Evolutionary conservation across 2,888 invertebrate genomes (phyloP), one percentile per base, ranked within the genome.

Genomic region (Cephus pulcher): DNA sequence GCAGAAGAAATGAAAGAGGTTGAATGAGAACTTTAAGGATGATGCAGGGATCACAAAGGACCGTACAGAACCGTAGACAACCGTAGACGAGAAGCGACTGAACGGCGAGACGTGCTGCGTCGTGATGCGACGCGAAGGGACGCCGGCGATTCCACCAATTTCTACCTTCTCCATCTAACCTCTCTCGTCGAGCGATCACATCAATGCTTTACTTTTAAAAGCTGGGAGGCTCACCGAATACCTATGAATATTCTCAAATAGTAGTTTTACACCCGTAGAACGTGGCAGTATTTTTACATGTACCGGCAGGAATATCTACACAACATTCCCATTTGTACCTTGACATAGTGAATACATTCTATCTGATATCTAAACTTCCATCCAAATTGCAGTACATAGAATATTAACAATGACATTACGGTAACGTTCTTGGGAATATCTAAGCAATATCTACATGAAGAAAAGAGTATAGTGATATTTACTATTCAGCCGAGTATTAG

Each of bases 81-180:
- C 78, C 75, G 78, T 73, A 73, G 78, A 69, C 78, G 78, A 78
- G 75, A 75, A 78, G 78, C 78, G 78, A 78, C 78, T 78, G 78
- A 78, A 78, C 75, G 78, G 75, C 78, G 78, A 76, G 78, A 75
- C 78, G 78, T 75, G 78, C 78, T 71, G 33, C 33, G 71, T 33
- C 33, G 32, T 32, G 71, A 71, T 32, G 71, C 71, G 71, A 33
- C 71, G 71, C 71, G 32, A 33, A 32, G 71, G 12, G 33, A 30
- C 71, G 32, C 71, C 56, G 56, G 56, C 15, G 23, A 56, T 56
- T 56, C 56, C 23, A 56, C 23, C 23, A 56, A 56, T 56, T 56
- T 56, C 56, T 56, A 56, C 23, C 56, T 56, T 23, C 23, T 56
- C 23, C 56, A 56, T 56, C 56, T 56, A 56, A 56, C 56, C 56